Conservation (phyloP, 2,113 vertebrate genomes). For the Capreolus pygargus region DNA sequence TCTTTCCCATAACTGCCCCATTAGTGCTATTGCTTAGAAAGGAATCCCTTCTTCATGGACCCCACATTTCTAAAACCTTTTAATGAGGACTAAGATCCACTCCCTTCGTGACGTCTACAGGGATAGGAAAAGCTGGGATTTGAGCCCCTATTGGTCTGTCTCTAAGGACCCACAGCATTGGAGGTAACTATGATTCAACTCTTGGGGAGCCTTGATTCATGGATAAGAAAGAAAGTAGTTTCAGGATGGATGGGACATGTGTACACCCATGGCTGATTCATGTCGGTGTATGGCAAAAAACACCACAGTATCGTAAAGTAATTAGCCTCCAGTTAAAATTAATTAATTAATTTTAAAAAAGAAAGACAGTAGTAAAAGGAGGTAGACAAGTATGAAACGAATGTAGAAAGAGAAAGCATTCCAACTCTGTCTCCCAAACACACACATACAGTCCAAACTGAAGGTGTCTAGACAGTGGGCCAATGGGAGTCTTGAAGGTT, state of each 20-base stretch:
- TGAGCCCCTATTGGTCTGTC: background rate
- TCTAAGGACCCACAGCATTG: background rate
- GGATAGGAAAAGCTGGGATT: background rate
- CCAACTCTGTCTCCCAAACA: background rate
- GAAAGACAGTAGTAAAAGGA: background rate
- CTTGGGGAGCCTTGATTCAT: background rate
- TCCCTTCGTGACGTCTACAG: background rate
- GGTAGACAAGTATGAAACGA: background rate
- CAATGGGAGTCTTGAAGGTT: background rate
- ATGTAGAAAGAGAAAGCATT: background rate
- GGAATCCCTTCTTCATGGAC: background rate
- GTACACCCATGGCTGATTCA: background rate
- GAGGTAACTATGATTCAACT: background rate
- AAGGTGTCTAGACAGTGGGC: background rate
- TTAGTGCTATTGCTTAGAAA: background rate
- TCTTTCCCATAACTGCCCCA: background rate
- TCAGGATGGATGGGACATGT: background rate
- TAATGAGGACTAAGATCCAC: background rate
- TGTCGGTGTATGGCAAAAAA: background rate
- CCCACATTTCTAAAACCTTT: background rate
- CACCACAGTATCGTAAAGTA: background rate
- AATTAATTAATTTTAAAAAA: background rate
- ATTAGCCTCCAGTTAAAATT: background rate
- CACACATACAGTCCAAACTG: background rate
- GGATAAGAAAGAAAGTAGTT: background rate